phyloP scores from a whole-genome alignment of 92 coral and sea anemone genomes.

The Palythoa grandiflora region DNA sequence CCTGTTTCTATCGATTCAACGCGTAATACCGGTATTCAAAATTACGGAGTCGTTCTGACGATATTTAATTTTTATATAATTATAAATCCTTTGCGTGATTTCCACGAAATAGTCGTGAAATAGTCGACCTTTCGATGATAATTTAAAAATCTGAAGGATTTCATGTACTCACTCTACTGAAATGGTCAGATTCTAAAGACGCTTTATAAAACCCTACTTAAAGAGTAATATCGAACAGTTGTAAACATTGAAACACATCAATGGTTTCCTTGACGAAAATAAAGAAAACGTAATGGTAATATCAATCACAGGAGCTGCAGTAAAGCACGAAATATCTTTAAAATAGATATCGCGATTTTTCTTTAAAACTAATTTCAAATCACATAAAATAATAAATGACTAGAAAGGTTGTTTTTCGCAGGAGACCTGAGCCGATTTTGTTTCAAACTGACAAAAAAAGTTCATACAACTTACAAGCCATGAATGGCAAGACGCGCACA shows the following conservation, averaged over 20 bases:
- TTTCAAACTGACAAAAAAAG: not conserved
- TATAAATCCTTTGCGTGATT: not conserved
- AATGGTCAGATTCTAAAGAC: not conserved
- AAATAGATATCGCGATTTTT: not conserved
- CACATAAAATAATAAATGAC: not conserved
- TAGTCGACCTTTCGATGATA: not conserved
- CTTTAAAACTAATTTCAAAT: not conserved
- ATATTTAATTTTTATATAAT: not conserved
- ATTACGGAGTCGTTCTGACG: not conserved
- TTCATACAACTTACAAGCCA: not conserved
- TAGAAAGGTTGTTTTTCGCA: not conserved
- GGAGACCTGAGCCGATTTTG: not conserved
- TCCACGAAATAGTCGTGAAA: not conserved
- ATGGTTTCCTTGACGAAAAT: conserved; percentile 41
- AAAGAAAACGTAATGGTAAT: not conserved
- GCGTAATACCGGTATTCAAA: not conserved
- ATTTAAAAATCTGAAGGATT: not conserved
- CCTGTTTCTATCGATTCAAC: too few species aligned
- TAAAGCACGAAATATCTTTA: conserved; percentile 1
- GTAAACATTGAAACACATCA: conserved; percentile 29
- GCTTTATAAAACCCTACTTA: not conserved
- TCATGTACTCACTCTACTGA: not conserved
- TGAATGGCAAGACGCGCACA: not conserved
- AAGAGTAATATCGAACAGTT: not conserved
- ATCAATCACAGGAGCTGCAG: not conserved